phyloP scores from a whole-genome alignment of 2,888 invertebrate species.

The Scelioninae gen. 1 region DNA sequence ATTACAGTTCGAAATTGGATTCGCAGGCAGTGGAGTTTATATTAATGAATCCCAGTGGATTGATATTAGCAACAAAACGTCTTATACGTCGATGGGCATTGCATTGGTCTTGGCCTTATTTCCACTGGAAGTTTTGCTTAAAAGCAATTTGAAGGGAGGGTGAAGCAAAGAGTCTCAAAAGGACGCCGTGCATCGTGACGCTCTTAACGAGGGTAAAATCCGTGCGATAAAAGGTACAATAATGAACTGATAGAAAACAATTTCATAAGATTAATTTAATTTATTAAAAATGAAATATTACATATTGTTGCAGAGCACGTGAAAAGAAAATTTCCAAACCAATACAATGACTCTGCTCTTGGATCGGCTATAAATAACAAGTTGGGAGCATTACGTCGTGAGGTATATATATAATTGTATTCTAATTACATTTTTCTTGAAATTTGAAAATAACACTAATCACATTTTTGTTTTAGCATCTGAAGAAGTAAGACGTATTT shows the following conservation, averaged over 20 bases:
- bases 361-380: constrained; percentile 20
- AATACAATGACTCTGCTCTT: constrained; percentile 1
- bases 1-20: constrained; percentile 23
- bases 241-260: not conserved
- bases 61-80: not conserved
- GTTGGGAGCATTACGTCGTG: constrained; percentile 7
- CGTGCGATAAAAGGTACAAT: constrained; percentile 25
- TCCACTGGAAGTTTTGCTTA: constrained; percentile 14
- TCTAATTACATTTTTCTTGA: no score
- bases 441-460: no score
- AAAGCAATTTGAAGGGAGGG: constrained; percentile 36
- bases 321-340: not conserved
- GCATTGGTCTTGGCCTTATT: constrained; percentile 26
- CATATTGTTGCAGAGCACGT: constrained; percentile 1
- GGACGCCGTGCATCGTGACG: not conserved
- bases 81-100: constrained; percentile 28
- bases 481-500: no score
- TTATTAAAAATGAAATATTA: not conserved
- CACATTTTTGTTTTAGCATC: no score
- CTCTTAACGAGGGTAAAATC: not conserved
- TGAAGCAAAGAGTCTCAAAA: constrained; percentile 2
- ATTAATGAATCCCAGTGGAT: constrained; percentile 16
- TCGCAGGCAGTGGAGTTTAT: constrained; percentile 5
- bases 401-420: not conserved
- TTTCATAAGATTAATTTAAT: constrained; percentile 1